phyloP scores from a whole-genome alignment of 2,888 invertebrate genomes.

The Dysmachus trigonus region DNA sequence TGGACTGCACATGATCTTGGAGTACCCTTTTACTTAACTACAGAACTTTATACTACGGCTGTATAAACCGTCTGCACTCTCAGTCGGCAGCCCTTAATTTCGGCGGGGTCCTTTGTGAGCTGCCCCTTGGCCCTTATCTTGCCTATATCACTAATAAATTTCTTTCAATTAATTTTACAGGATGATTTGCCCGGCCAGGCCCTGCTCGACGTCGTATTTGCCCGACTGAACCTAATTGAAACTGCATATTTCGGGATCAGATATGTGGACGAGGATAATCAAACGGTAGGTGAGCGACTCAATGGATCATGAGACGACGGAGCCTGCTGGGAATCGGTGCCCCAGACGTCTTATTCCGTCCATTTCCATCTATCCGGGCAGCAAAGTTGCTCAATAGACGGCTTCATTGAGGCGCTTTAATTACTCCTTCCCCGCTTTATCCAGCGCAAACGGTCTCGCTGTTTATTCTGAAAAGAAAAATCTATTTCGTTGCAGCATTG shows the following conservation, averaged over 20 bases:
- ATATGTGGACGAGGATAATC: slow-evolving; percentile 90
- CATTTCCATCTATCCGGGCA: background rate
- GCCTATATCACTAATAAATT: slow-evolving; percentile 26
- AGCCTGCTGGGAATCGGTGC: background rate
- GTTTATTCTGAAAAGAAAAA: background rate
- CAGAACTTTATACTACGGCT: background rate
- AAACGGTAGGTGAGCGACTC: slow-evolving; percentile 77
- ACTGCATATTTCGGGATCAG: slow-evolving; percentile 96
- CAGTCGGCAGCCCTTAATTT: slow-evolving; percentile 7
- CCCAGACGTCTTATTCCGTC: background rate
- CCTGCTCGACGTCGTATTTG: slow-evolving; percentile 89
- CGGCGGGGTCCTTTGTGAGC: background rate
- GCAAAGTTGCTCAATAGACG: background rate
- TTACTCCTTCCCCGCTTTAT: background rate
- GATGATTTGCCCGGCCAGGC: slow-evolving; percentile 90
- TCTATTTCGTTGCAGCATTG: slow-evolving; percentile 76
- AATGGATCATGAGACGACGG: slow-evolving; percentile 10
- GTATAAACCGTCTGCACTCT: background rate
- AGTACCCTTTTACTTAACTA: slow-evolving; percentile 12
- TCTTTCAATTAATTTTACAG: slow-evolving; percentile 69
- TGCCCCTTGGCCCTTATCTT: background rate
- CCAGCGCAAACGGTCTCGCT: background rate
- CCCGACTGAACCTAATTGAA: slow-evolving; percentile 92
- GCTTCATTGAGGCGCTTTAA: background rate
- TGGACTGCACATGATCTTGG: background rate